Evolutionary conservation across 30 jellyfish, hydroid and myxozoan species (phyloP), one percentile per base, ranked within the genome.

Genomic region (Aurelia coerulea): DNA sequence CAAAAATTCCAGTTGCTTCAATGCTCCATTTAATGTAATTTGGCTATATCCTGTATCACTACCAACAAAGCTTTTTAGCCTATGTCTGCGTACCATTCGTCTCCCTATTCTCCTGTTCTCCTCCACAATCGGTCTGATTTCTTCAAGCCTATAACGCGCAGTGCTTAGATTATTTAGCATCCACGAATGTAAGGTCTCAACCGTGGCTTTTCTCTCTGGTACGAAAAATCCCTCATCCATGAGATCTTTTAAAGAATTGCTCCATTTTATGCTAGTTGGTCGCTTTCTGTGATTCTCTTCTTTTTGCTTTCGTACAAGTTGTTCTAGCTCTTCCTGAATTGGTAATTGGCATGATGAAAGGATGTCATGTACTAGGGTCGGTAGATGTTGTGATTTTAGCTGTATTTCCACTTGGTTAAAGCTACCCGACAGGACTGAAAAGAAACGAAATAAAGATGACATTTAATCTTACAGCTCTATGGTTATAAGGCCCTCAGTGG

Each of bases 11-110:
- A 88, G 70, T 53, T 88, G 96, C 51, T 53, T 88, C 50, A 88
- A 63, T 8, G 96, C 96, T n/a, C 90, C 96, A 71, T 76, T 88
- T 53, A 88, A 54, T 3, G 96, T 78, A 18, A 60, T 70, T 46
- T 88, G 88, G 78, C 87, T 78, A 59, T 78, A 88, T 33, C 89
- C 90, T 29, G 86, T 67, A 37, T 72, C 78, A 10, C 65, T 66
- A 50, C 70, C 78, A 58, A 69, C 79, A 52, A 88, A 88, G 62
- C 78, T 58, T 34, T 74, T 65, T 65, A 88, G 84, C 23, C 86
- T 63, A 62, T 75, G 90, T 12, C 90, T 79, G 14, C 90, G 87
- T 0, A 75, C 71, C 88, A 88, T 68, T 59, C 95, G 51, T 42
- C 58, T 73, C 18, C 79, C 64, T n/a, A 78, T 86, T 17, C 86